Evolutionary conservation across 2,888 invertebrate species (phyloP).

Genomic region (Cerceris rybyensis): DNA sequence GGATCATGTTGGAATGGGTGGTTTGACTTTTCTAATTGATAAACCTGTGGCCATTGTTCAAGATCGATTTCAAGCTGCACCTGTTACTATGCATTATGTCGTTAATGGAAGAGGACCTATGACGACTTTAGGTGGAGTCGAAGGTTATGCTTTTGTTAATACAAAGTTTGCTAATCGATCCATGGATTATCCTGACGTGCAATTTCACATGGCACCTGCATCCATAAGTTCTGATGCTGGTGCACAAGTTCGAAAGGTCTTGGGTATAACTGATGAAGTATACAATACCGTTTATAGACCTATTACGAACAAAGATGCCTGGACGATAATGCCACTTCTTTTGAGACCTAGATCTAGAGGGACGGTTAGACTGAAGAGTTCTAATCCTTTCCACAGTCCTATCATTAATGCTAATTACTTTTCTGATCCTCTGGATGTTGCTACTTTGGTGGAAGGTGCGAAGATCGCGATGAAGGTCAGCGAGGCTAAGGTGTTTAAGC

Average conservation of each 20-base stretch:
- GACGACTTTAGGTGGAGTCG: constrained; percentile 93
- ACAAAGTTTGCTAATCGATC: constrained; percentile 91
- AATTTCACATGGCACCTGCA: constrained; percentile 96
- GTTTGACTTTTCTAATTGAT: constrained; percentile 90
- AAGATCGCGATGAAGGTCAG: constrained; percentile 89
- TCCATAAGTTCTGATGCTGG: constrained; percentile 92
- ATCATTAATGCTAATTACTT: constrained; percentile 96
- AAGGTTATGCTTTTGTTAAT: constrained; percentile 93
- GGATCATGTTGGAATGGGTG: constrained; percentile 94
- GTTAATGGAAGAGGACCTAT: constrained; percentile 91
- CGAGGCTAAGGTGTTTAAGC: constrained; percentile 89
- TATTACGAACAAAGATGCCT: constrained; percentile 90
- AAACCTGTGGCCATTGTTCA: constrained; percentile 93
- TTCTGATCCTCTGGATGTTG: constrained; percentile 89
- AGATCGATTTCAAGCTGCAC: constrained; percentile 89
- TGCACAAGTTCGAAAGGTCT: constrained; percentile 88
- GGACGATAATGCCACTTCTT: constrained; percentile 93
- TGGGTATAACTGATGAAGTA: constrained; percentile 90
- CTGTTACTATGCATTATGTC: constrained; percentile 91
- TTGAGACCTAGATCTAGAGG: constrained; percentile 91
- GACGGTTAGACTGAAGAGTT: constrained; percentile 88
- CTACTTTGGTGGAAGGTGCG: constrained; percentile 92
- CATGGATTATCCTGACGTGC: constrained; percentile 93
- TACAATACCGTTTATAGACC: constrained; percentile 92
- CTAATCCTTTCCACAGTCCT: constrained; percentile 94